These are phyloP conservation scores for Slavum lentiscoides DNA, from an alignment of 2,888 invertebrate genomes.

Conservation along the genomic window DNA sequence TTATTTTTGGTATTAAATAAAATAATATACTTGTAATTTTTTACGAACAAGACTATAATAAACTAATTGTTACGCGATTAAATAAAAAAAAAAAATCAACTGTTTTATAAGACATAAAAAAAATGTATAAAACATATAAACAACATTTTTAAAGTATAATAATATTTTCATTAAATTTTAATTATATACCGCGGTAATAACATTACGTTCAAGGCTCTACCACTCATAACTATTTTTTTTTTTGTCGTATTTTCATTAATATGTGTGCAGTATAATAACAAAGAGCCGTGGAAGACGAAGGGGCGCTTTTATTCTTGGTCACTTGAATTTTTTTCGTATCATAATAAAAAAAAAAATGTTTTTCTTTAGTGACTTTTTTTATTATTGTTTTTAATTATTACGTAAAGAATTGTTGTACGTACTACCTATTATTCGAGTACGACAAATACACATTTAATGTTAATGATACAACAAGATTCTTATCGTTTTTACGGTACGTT, in stretches of 20 bases:
- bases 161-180: conserved; percentile 32
- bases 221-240: conserved; percentile 17
- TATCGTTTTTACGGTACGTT: conserved; percentile 19
- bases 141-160: conserved; percentile 18
- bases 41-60: background rate
- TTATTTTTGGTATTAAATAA: no score
- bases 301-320: conserved; percentile 37
- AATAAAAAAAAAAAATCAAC: background rate
- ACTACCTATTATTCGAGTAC: conserved; percentile 18
- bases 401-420: conserved; percentile 11
- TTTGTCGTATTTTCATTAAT: background rate
- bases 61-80: background rate
- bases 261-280: background rate
- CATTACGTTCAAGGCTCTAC: conserved; percentile 22
- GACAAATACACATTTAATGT: background rate
- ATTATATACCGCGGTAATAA: conserved; percentile 22
- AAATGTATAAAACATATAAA: background rate
- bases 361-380: conserved; percentile 27
- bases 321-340: conserved; percentile 3
- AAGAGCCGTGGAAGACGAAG: conserved; percentile 26
- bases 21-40: no score
- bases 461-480: conserved; percentile 36
- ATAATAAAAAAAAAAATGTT: conserved; percentile 11
- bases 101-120: background rate
- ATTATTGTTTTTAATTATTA: conserved; percentile 5